Evolutionary conservation across 2,797 vertebrate genomes (phyloP), one percentile per base, ranked within the genome.

Genomic region (Labeo calbasu): DNA sequence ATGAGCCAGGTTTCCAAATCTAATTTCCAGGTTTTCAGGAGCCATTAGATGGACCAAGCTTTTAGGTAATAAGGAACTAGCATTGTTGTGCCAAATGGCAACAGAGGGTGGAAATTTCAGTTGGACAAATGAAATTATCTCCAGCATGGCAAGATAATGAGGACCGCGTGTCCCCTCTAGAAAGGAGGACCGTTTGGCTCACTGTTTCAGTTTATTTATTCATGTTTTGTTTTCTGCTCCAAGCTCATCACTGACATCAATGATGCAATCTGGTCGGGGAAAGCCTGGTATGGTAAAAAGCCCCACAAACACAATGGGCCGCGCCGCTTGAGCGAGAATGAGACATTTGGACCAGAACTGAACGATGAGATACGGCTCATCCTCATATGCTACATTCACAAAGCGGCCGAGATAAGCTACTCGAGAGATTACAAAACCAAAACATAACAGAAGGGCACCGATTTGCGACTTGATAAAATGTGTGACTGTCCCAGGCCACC

Each of bases 301-400:
- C 19, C 61, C 77, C 85, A 5, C 75, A 2, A 72, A 88, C 79
- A 87, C 72, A 81, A 9, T 25, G 87, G 86, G 75, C 14, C 87
- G 3, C 89, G 84, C 81, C 69, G 84, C 88, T 79, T 87, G 43
- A 88, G 68, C 55, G 72, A 9, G 46, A 87, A 88, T 87, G 77
- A 88, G 61, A 88, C 65, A 88, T 85, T 63, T 70, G 61, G 25
- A 50, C 51, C 81, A 81, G 85, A 59, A 65, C 61, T 28, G 19
- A 73, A 57, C 1, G 36, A 82, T 75, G 28, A 50, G 19, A 53
- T 43, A 51, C 5, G n/a, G 28, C 25, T 75, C 21, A 17, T 81
- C 55, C 40, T 51, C 23, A 77, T 72, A 21, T 73, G 36, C 21
- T 82, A 46, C 40, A 65, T 73, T 81, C 21, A 15, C n/a, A 76